Base-by-base conservation (phyloP, 1,140 invertebrate genomes). In the Colletes latitarsis region DNA sequence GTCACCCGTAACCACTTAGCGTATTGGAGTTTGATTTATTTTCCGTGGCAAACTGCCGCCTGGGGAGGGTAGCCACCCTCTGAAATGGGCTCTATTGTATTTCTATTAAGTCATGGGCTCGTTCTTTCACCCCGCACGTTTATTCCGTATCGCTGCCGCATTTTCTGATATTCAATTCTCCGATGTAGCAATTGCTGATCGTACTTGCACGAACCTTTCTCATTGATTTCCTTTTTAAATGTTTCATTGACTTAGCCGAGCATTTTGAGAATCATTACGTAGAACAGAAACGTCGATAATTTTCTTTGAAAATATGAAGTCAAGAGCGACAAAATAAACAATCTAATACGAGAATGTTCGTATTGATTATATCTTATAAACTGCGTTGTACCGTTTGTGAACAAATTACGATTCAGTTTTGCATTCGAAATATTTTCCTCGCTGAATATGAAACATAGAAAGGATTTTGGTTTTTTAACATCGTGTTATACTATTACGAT, bases 11-110 rank as follows among this genome's bases (percentile, higher is more conserved):
- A 93, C 91, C 91, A 92, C 92, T 93, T 93, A 93, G 89, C 91
- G 91, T 93, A 93, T 93, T 93, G 90, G 89, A 91, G 90, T 92
- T 92, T 93, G 91, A 93, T 93, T 92, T 93, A 93, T 93, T 91
- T 92, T 90, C 83, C 87, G 87, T 82, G 88, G 84, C 89, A 89
- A 91, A 91, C 88, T 88, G 81, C 88, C 88, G 88, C 83, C 89
- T 89, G 85, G 91, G 91, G 90, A 91, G 88, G 85, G 79, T 84
- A 83, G 88, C 87, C 82, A 88, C 86, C 90, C 89, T 88, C 87
- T 83, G 79, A 88, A 88, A 30, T 82, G 82, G 84, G 82, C 81
- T 88, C 90, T 86, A 92, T 92, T 92, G 92, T 92, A 90, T 91
- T 92, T 92, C 90, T 92, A 92, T 92, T 91, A 91, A 92, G 84